Evolutionary conservation across 92 coral and sea anemone genomes (phyloP).

Genomic region (Porites lobata): DNA sequence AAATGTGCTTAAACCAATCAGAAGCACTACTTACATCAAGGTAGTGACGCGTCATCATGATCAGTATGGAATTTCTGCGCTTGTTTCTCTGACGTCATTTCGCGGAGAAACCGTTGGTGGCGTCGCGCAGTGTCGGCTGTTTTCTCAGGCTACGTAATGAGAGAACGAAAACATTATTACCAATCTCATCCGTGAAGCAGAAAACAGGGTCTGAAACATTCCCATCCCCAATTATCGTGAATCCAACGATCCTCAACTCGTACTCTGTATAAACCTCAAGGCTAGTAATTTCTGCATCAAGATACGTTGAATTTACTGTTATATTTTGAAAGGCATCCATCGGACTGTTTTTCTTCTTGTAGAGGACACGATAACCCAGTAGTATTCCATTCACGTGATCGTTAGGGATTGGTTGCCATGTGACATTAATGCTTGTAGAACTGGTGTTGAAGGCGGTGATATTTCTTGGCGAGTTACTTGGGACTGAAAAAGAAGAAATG

Average conservation of each 20-base stretch:
- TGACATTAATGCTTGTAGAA: constrained; percentile 61
- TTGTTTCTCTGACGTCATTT: too few species aligned
- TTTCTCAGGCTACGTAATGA: not conserved
- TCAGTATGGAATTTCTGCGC: too few species aligned
- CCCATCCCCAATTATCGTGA: constrained; percentile 83
- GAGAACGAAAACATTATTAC: constrained; percentile 34
- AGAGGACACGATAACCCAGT: constrained; percentile 46
- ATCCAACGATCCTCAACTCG: constrained; percentile 68
- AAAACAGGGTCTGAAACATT: constrained; percentile 69
- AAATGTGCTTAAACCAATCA: too few species aligned
- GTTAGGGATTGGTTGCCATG: constrained; percentile 48
- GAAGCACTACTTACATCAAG: too few species aligned
- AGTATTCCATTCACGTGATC: constrained; percentile 62
- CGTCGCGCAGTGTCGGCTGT: too few species aligned
- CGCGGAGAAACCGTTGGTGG: too few species aligned
- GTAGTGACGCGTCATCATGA: too few species aligned
- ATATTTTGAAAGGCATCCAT: not conserved
- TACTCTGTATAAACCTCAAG: constrained; percentile 61
- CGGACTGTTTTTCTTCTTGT: constrained; percentile 5
- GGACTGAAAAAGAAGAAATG: constrained; percentile 31
- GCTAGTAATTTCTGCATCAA: constrained; percentile 25
- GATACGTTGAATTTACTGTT: constrained; percentile 1
- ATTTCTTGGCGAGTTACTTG: constrained; percentile 47
- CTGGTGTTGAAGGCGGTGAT: constrained; percentile 45
- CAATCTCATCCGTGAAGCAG: constrained; percentile 80